Evolutionary conservation across 2,113 vertebrate genomes (phyloP), one percentile per base, ranked within the genome.

Genomic region (Lichenostomus cassidix): DNA sequence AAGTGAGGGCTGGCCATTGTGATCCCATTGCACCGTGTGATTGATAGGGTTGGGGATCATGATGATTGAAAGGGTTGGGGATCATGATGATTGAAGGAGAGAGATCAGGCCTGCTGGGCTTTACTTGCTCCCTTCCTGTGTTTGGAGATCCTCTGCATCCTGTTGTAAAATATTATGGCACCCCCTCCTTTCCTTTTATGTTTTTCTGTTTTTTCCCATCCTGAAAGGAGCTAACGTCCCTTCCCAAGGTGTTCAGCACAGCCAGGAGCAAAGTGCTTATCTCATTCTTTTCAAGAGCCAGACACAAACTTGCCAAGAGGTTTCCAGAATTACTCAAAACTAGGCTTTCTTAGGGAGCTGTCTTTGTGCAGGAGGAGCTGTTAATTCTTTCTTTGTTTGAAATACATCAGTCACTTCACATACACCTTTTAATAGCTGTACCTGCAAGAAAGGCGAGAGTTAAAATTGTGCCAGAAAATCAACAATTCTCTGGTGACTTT

Each of bases 71-170:
- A 97, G 98, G 98, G 95, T 96, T 98, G 91, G 96, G 97, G 98
- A 97, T 98, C 97, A 94, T 95, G 94, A 94, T 97, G 98, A 98
- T 97, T 98, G 98, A 98, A 98, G 97, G 97, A 98, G 97, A 88
- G 96, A 98, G 96, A 98, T 98, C 98, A 97, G 98, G 96, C 98
- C 98, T 99, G 98, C 98, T 99, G 98, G 98, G 97, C 97, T 98
- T 98, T 98, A 94, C 98, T 97, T 88, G 96, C 94, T 98, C 98
- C 98, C 98, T 98, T 98, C 98, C 98, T 98, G 98, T 98, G 94
- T 98, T 97, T 98, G 89, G 59, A 87, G 85, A 95, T 89, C 88
- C 92, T 94, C 86, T 93, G 90, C 95, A 97, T 98, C 97, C 97
- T 98, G 97, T 97, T 97, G 97, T 98, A 98, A 98, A 98, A 97